Conservation (phyloP, 2,113 vertebrate species). For the Ceuthmochares aereus region DNA sequence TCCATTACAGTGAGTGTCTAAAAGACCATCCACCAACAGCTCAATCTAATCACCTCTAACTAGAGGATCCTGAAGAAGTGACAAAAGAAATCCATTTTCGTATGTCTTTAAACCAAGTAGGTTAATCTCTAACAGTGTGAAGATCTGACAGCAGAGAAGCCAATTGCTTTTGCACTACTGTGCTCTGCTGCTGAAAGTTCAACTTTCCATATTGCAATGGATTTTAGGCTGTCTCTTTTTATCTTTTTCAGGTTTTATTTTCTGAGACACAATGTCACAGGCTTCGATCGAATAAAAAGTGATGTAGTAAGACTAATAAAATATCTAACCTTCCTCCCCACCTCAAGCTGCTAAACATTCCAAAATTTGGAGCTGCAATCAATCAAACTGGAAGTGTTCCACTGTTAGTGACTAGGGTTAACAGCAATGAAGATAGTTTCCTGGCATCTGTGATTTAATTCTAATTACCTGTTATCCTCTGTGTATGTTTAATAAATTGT, state of each 20-base stretch:
- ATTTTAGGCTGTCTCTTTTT: not conserved
- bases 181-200: not conserved
- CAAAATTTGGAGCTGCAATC: not conserved
- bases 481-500: constrained; percentile 24
- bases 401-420: not conserved
- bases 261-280: not conserved
- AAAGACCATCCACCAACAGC: not conserved
- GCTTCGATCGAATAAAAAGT: not conserved
- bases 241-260: not conserved
- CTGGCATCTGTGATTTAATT: constrained; percentile 7
- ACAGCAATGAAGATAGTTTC: not conserved
- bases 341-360: not conserved
- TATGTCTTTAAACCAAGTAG: not conserved
- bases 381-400: not conserved
- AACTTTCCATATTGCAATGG: not conserved
- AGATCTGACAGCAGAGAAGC: not conserved
- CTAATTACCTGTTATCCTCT: constrained; percentile 35
- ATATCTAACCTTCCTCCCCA: not conserved
- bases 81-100: not conserved
- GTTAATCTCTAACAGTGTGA: not conserved
- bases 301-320: not conserved
- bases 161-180: not conserved
- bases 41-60: not conserved
- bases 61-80: not conserved
- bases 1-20: not conserved